phyloP scores from a whole-genome alignment of 2,113 vertebrate species.

The Riparia riparia region DNA sequence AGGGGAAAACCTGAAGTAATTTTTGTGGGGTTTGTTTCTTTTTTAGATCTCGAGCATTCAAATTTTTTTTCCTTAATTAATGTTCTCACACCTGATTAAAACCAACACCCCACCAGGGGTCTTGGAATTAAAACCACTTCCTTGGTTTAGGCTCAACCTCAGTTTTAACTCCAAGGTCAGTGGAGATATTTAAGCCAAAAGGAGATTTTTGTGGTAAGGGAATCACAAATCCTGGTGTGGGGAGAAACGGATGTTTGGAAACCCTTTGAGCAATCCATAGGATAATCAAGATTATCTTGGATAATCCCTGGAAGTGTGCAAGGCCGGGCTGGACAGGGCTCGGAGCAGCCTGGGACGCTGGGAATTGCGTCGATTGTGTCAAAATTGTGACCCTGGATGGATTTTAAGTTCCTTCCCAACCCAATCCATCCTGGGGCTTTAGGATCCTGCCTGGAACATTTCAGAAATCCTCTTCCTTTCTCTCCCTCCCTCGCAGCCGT shows the following conservation, averaged over 20 bases:
- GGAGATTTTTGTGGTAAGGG: not conserved
- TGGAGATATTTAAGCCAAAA: not conserved
- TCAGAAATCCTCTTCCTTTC: not conserved
- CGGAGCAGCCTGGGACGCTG: not conserved
- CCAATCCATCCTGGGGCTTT: not conserved
- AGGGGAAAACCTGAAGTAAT: not conserved
- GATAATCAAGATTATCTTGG: too few relatives aligned
- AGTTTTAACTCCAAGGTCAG: not conserved
- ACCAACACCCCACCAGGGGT: not conserved
- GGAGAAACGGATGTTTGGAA: not conserved
- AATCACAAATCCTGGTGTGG: not conserved
- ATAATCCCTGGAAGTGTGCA: rapidly evolving
- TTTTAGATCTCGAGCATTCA: not conserved
- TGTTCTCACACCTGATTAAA: not conserved
- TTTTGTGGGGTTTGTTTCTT: too few relatives aligned
- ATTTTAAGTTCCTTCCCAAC: too few relatives aligned
- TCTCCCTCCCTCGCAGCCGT: too few relatives aligned
- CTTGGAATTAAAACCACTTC: not conserved
- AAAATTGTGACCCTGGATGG: not conserved
- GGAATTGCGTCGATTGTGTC: too few relatives aligned
- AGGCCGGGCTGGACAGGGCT: rapidly evolving
- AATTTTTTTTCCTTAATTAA: not conserved
- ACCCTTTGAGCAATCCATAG: not conserved
- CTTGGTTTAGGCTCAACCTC: not conserved
- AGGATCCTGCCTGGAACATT: not conserved